These are phyloP conservation scores for Actias luna DNA, from an alignment of 2,888 invertebrate genomes.

Conservation along the genomic window DNA sequence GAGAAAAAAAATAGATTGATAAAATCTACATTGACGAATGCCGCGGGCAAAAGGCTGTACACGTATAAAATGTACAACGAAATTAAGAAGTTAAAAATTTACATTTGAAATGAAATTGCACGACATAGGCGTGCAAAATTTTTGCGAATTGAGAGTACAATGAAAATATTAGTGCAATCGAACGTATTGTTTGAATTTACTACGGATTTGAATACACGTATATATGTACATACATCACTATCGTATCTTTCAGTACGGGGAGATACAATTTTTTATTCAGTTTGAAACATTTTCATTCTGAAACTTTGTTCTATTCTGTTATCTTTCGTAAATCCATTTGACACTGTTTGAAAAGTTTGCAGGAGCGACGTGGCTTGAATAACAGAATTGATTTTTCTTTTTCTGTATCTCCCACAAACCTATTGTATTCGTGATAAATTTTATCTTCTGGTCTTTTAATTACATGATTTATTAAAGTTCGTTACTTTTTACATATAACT, in stretches of 20 bases:
- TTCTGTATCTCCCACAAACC: not conserved
- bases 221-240: not conserved
- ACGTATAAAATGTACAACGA: not conserved
- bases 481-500: not conserved
- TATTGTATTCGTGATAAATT: not conserved
- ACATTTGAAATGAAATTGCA: not conserved
- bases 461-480: not conserved
- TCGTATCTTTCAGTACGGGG: not conserved
- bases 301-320: conserved; percentile 6
- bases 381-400: not conserved
- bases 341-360: conserved; percentile 2
- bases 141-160: not conserved
- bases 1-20: too few species aligned
- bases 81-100: not conserved
- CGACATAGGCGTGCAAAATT: not conserved
- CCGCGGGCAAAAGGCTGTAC: too few species aligned
- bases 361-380: conserved; percentile 2
- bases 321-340: conserved; percentile 9
- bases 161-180: not conserved
- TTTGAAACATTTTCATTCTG: not conserved
- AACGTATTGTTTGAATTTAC: conserved; percentile 5
- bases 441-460: not conserved
- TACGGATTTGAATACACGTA: too few species aligned
- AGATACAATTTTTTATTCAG: conserved; percentile 4
- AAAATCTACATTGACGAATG: too few species aligned